Evolutionary conservation across 2,888 invertebrate species (phyloP), one percentile per base, ranked within the genome.

Genomic region (Drosophila anceps): DNA sequence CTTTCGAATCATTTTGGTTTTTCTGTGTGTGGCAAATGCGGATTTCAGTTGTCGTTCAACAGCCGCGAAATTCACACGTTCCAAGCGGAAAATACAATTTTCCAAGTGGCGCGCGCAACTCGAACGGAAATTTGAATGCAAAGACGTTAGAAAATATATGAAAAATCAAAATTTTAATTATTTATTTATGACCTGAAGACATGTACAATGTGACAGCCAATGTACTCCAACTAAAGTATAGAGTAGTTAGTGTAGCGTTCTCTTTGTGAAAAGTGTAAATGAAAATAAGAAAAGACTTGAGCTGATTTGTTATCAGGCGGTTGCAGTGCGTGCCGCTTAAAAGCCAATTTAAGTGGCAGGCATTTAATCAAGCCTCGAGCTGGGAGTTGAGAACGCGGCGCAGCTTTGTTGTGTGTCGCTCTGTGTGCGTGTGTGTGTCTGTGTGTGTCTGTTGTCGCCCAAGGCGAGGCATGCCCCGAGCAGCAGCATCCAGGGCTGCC

Each of bases 31-130:
- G 84, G 87, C 87, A 88, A 68, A 69, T 69, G 80, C 81, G 76
- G 73, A 82, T 74, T 75, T 88, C 84, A 88, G 85, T 86, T 86
- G 85, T 54, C 69, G 73, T 86, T 76, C 82, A 85, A 81, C 87
- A 74, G 85, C 72, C 85, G 85, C 88, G 86, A 71, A 75, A 79
- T 78, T 77, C 67, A 66, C 77, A 81, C 88, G 86, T 73, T 51
- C 53, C 64, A 65, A 68, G 81, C 82, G 77, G 72, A 67, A 51
- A 55, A 46, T 31, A 41, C 43, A 24, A 24, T 29, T 51, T 53
- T 20, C 10, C 8, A 29, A 10, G 76, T 62, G 76, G 76, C 76
- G 77, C 77, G 71, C 67, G 35, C 71, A 61, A 61, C 70, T 33
- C 31, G 4, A 63, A 74, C 41, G n/a, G 18, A 27, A 54, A 51